phyloP scores from a whole-genome alignment of 2,888 invertebrate genomes.

The Vannuccia rotundouncinata region DNA sequence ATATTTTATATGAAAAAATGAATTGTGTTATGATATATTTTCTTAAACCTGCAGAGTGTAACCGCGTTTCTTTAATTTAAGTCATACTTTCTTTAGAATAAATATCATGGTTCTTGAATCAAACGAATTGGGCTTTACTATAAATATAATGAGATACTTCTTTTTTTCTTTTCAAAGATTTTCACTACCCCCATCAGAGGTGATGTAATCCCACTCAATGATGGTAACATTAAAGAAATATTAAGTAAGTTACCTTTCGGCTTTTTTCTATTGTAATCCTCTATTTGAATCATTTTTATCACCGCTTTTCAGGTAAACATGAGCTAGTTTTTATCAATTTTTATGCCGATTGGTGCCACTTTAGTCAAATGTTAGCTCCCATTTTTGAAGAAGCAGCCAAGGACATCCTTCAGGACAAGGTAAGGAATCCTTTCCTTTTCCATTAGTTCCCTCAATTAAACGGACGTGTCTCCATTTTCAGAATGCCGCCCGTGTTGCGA shows the following conservation, averaged over 20 bases:
- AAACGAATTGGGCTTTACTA: no score
- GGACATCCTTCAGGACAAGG: background rate
- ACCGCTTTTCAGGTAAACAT: background rate
- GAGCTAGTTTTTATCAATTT: conserved; percentile 72
- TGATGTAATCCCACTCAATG: conserved; percentile 64
- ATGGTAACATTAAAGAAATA: conserved; percentile 74
- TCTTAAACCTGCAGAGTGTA: no score
- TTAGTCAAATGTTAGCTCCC: conserved; percentile 91
- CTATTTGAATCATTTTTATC: no score
- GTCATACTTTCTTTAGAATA: no score
- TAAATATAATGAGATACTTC: no score
- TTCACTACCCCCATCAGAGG: background rate
- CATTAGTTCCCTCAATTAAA: conserved; percentile 31
- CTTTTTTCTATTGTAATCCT: no score
- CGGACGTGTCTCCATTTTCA: conserved; percentile 42
- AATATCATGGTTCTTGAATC: no score
- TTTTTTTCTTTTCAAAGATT: background rate
- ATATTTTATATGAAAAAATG: no score
- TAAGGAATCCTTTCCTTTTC: conserved; percentile 31
- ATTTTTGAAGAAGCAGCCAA: conserved; percentile 81
- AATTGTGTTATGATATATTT: no score
- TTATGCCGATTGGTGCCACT: conserved; percentile 99
- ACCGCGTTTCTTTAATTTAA: no score
- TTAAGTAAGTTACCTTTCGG: conserved; percentile 63
- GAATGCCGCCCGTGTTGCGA: conserved; percentile 70